Conservation (phyloP, 1,140 invertebrate species). For the Papilio helenus region DNA sequence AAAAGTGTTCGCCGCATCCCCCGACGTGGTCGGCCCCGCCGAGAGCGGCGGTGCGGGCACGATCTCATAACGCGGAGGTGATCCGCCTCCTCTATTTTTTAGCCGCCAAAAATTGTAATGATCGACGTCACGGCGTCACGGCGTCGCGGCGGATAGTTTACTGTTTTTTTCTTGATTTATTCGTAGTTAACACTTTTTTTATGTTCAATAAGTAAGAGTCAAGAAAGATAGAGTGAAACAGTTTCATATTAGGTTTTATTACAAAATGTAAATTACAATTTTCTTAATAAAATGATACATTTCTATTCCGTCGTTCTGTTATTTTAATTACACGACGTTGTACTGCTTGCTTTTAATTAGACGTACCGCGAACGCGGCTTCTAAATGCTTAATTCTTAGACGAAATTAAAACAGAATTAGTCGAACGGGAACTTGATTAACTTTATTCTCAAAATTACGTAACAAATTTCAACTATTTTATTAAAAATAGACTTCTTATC, state of each 20-base stretch:
- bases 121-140: constrained; percentile 51
- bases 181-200: too few relatives aligned
- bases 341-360: constrained; percentile 7
- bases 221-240: too few relatives aligned
- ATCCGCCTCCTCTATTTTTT: constrained; percentile 50
- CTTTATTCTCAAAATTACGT: neutral
- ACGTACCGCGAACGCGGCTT: neutral
- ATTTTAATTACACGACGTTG: constrained; percentile 6
- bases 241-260: neutral
- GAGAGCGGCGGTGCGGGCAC: neutral
- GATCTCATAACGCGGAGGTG: constrained; percentile 18
- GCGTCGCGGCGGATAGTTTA: constrained; percentile 59
- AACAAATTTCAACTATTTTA: too few relatives aligned
- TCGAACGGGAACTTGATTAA: neutral
- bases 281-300: constrained; percentile 1
- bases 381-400: constrained; percentile 5
- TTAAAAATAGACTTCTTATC: too few relatives aligned
- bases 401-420: constrained; percentile 3
- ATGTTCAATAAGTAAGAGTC: too few relatives aligned
- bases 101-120: constrained; percentile 69
- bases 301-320: constrained; percentile 10
- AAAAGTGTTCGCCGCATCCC: too few relatives aligned
- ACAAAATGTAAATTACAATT: neutral
- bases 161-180: too few relatives aligned
- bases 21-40: neutral